Conservation (phyloP, 1,140 invertebrate genomes). For the Chionoecetes opilio region DNA sequence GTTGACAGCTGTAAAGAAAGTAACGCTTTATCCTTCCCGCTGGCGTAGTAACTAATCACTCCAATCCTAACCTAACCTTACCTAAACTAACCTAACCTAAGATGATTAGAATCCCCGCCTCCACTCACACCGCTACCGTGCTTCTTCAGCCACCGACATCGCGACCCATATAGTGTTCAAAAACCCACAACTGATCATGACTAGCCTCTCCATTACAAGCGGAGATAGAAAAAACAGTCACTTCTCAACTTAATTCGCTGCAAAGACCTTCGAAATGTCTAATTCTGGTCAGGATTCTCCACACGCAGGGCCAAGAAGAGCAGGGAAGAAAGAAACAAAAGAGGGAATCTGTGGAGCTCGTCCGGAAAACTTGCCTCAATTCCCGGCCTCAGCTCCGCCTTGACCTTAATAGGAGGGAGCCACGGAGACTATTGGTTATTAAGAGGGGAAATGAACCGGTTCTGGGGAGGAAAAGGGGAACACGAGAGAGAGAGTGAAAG, state of each 20-base stretch:
- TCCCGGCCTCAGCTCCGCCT: neutral
- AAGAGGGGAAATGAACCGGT: neutral
- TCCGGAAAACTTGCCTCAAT: neutral
- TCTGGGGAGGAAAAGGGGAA: neutral
- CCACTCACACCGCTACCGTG: neutral
- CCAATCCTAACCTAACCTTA: too few species aligned
- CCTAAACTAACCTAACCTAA: too few species aligned
- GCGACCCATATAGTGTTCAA: neutral
- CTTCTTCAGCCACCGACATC: neutral
- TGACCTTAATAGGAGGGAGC: neutral
- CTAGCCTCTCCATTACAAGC: neutral
- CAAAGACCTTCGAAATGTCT: neutral
- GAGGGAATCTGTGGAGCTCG: neutral
- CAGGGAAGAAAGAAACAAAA: neutral
- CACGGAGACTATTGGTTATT: constrained; percentile 2
- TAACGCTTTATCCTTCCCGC: neutral
- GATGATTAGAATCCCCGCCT: neutral
- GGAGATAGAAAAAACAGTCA: neutral
- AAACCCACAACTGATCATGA: neutral
- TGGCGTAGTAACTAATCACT: neutral
- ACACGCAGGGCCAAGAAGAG: neutral
- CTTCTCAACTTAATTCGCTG: neutral
- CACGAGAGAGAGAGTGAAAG: neutral
- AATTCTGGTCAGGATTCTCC: neutral
- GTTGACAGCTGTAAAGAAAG: neutral